A percentile compares a stretch with the other conserved stretches of the same genome.
phyloP scores from a whole-genome alignment of 2,113 vertebrate species.

The Aldabrachelys gigantea region DNA sequence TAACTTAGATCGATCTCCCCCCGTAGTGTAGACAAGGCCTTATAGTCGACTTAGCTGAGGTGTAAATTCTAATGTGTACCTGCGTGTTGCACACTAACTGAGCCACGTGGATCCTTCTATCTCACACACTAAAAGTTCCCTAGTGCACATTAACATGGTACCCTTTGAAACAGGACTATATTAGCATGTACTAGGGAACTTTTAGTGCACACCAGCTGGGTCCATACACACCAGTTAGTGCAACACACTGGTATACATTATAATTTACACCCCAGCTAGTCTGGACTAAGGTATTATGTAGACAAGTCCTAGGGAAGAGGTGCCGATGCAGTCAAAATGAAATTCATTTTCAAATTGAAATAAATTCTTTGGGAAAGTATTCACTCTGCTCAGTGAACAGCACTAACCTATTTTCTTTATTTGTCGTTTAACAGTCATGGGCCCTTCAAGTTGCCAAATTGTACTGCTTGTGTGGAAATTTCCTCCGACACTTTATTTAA shows the following conservation, averaged over 20 bases:
- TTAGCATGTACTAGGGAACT: neutral
- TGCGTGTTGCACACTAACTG: neutral
- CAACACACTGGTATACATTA: neutral
- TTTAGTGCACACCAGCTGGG: neutral
- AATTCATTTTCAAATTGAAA: constrained; percentile 13
- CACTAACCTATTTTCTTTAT: neutral
- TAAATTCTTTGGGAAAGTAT: neutral
- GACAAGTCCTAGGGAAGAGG: neutral
- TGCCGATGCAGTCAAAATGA: neutral
- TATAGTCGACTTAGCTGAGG: too few relatives aligned
- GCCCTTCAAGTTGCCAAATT: neutral
- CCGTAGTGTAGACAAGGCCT: too few relatives aligned
- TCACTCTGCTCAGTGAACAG: neutral
- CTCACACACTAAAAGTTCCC: neutral
- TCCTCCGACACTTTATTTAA: constrained; percentile 43
- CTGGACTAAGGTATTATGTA: neutral
- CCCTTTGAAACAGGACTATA: neutral
- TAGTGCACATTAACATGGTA: neutral
- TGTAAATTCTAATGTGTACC: too few relatives aligned
- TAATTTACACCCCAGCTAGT: neutral
- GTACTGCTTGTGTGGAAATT: neutral
- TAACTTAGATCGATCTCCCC: too few relatives aligned
- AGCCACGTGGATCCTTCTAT: neutral
- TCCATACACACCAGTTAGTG: neutral
- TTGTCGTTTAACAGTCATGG: neutral